Percentiles rank a stretch among this genome's conserved stretches.
These are phyloP conservation scores for Agrypnia vestita DNA, from an alignment of 1,140 invertebrate genomes.

Conservation along the genomic window DNA sequence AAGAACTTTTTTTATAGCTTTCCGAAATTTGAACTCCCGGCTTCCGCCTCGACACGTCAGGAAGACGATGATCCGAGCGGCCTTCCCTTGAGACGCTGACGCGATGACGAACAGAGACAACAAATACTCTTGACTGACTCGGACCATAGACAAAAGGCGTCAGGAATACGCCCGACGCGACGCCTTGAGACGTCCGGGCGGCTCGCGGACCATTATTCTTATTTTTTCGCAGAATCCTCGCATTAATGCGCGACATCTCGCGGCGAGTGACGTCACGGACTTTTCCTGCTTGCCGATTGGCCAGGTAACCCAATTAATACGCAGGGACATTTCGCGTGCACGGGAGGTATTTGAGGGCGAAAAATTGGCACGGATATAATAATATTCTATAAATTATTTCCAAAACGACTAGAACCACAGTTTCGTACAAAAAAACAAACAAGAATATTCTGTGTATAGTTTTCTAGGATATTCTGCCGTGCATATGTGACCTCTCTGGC, in stretches of 20 bases:
- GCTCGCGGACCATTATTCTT: background rate
- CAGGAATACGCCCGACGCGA: background rate
- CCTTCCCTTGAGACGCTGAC: background rate
- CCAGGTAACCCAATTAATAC: background rate
- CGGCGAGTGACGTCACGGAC: background rate
- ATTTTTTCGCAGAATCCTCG: conserved; percentile 1
- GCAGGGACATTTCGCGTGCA: no score
- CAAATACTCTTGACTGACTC: background rate
- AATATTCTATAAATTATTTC: no score
- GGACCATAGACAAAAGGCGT: background rate
- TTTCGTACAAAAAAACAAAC: no score
- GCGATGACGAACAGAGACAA: background rate
- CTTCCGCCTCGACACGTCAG: background rate
- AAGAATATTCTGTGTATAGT: no score
- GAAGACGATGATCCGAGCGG: background rate
- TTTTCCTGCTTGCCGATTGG: background rate
- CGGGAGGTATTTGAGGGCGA: no score
- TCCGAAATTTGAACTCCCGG: no score
- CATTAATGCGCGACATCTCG: background rate
- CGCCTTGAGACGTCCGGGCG: background rate
- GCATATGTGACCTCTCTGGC: no score
- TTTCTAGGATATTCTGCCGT: no score
- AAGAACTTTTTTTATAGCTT: no score
- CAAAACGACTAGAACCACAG: no score
- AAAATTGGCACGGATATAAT: no score